Base-by-base conservation (phyloP, 2,797 vertebrate species). In the Parotocinclus haroldoi region DNA sequence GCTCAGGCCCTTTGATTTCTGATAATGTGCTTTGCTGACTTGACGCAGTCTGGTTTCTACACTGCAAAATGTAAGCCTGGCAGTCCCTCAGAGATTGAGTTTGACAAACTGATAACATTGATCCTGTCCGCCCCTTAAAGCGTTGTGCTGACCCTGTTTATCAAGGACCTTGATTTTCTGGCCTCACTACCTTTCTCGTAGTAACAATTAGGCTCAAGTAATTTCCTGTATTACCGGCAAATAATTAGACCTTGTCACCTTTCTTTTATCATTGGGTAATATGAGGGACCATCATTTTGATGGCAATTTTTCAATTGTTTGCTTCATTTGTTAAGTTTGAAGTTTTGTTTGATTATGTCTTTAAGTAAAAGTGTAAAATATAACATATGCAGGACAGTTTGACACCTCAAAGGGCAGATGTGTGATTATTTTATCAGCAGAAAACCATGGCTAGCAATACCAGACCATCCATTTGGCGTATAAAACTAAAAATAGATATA, bases 141-240 rank as follows among this genome's bases (percentile, higher is more conserved):
- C 91, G 80, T 89, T 89, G 88, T 89, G 86, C 90, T 91, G 76
- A 87, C 89, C 91, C 91, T 92, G 89, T 93, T 96, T 92, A 96
- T 94, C 81, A 89, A 80, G 85, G 78, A 83, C 83, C 92, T 89
- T 90, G 91, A 93, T 94, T 96, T 95, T 85, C 81, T 74, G 74
- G 80, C 82, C 84, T 81, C 89, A 88, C 86, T 91, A 87, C 80
- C 82, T 85, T 85, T 86, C 89, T 92, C 86, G 91, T 88, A 89
- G 90, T 91, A 92, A 94, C 94, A 94, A 93, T 94, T 93, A 96
- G 91, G 88, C 82, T 85, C 84, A 91, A 91, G 88, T 94, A 91
- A 94, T 97, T 96, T 96, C 91, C 92, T 95, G 92, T 96, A 88
- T 92, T 93, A 95, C 95, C 95, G 95, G 91, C 87, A 92, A 96